These are phyloP conservation scores for Chelon auratus DNA, from an alignment of 2,797 vertebrate species.

Conservation along the genomic window DNA sequence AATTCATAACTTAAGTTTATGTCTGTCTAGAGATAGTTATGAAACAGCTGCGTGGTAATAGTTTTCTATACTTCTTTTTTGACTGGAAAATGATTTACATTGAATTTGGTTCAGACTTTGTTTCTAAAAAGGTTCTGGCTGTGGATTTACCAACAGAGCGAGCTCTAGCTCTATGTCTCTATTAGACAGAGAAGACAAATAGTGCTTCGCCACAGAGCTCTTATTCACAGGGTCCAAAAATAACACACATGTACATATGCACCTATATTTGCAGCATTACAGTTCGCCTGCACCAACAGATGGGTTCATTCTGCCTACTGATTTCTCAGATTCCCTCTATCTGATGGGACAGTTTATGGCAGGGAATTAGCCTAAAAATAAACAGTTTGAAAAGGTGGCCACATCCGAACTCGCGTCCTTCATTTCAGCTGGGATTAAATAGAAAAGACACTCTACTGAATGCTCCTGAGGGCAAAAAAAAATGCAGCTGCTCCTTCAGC, in stretches of 20 bases:
- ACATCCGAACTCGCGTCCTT: background rate
- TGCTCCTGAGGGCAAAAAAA: background rate
- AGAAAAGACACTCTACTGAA: slow-evolving; percentile 10
- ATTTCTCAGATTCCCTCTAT: background rate
- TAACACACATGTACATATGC: background rate
- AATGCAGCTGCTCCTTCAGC: slow-evolving; percentile 19
- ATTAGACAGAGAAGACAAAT: background rate
- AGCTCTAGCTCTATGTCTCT: background rate
- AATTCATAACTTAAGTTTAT: background rate
- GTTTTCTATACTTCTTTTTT: background rate
- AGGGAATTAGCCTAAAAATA: slow-evolving; percentile 1
- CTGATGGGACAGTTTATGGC: too few relatives aligned
- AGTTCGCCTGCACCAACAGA: background rate
- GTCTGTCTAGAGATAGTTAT: background rate
- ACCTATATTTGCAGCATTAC: background rate
- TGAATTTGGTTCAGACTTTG: background rate
- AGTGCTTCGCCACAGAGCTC: background rate
- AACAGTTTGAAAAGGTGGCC: background rate
- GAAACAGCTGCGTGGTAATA: background rate
- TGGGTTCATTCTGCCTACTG: slow-evolving; percentile 6
- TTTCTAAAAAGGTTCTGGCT: background rate
- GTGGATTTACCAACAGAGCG: background rate
- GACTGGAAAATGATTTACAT: background rate
- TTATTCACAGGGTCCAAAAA: background rate
- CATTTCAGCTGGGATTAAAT: slow-evolving; percentile 13